Evolutionary conservation across 2,888 invertebrate species (phyloP), one percentile per base, ranked within the genome.

Genomic region (Archaeoteleia sp.): DNA sequence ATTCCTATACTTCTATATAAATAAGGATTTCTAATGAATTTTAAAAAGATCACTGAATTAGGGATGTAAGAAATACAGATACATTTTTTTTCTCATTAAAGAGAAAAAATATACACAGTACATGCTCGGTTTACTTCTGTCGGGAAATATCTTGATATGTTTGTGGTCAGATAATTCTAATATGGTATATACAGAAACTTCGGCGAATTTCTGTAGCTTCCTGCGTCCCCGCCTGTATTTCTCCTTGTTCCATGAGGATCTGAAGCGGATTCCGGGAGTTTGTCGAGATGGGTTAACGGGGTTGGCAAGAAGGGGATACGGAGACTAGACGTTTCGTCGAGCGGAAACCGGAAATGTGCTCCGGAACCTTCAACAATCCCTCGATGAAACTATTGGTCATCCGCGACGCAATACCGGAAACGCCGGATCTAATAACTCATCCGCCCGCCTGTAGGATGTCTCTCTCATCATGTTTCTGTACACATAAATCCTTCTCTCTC

Each of bases 291-390:
- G 62, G 66, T 60, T 37, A 42, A 67, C 55, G 57, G 68, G 62
- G 60, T 14, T 62, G 51, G 66, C 49, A 63, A 62, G 71, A 73
- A 70, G 73, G 74, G 71, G 75, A 70, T 68, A 61, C 57, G 61
- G 72, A 74, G 72, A 73, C 68, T 71, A 75, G 75, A 77, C 76
- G 78, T 77, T 77, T 75, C 81, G 77, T 67, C 72, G 71, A 77
- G 76, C 86, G 86, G 86, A 86, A 86, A 81, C 81, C 80, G 86
- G 86, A 86, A 86, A 86, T 86, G 86, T 86, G 86, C 79, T 81
- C 82, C 86, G 86, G 86, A 86, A 85, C 80, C 83, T 83, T 85
- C 83, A 84, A 85, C 85, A 85, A 85, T 85, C 82, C 84, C 84
- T 84, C 84, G 85, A 84, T 84, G 84, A 85, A 85, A 84, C 85